Evolutionary conservation across 2,888 invertebrate genomes (phyloP), one percentile per base, ranked within the genome.

Genomic region (Drosophila kambysellisi): DNA sequence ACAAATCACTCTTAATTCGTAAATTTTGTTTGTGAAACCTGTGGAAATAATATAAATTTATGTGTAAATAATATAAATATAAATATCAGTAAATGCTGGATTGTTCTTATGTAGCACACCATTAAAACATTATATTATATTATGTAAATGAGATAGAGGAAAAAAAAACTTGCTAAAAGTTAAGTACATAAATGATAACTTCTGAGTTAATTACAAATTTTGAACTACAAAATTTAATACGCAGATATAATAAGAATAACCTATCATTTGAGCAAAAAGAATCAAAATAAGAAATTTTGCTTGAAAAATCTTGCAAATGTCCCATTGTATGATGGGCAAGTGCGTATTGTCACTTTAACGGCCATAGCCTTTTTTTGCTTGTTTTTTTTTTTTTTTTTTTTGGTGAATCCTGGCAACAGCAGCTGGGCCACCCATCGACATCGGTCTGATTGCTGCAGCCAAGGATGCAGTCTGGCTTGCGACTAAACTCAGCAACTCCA

Each of bases 401-500:
- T 70, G 63, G 53, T 72, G 62, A 60, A 70, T 59, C 69, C 65
- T 65, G 68, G 72, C 67, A 72, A 61, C 81, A 81, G 70, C 81
- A 81, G 79, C 81, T 81, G 82, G 79, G 71, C 68, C 72, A 73
- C 78, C 78, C 75, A 78, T 81, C 64, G 78, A 75, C 75, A 69
- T 62, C 65, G 74, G 57, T 72, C 59, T 63, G 71, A 60, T 71
- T 74, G 76, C 67, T 76, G 60, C 69, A 74, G 76, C 70, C 48
- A 52, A 64, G 61, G 59, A 59, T 71, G 69, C 64, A 75, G 65
- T 60, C 51, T 50, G 70, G 59, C 75, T 53, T 62, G 60, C 59
- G 39, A 53, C 74, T 50, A 78, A 63, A 62, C 53, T 68, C 67
- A 30, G 59, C 30, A 57, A 57, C 53, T 52, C 56, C 9, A 58